Evolutionary conservation across 2,888 invertebrate genomes (phyloP), one percentile per base, ranked within the genome.

Genomic region (Lacanobia wlatinum): DNA sequence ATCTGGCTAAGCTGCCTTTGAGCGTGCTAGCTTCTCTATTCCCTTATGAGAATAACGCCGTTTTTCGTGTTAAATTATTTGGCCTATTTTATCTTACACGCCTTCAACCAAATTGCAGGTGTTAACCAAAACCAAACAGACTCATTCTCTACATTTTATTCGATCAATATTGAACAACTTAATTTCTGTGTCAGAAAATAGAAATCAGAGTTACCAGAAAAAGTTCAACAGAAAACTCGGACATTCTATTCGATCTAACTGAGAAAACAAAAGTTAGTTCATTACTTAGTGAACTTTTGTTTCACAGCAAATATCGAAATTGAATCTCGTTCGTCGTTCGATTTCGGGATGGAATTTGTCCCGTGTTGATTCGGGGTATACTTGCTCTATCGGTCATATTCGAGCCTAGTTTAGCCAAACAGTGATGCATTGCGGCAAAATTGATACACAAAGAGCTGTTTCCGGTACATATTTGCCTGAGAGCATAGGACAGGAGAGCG

Each of bases 281-380:
- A 82, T 82, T 82, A 82, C 79, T 81, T 69, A 73, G 62, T 63
- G 58, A 69, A 65, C 70, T 74, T 82, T 78, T 67, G 70, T 67
- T 56, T 79, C 43, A 50, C 46, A 40, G 68, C 70, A 80, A 75
- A 82, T 69, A 82, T 73, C 63, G 59, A 52, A 82, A 78, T 82
- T 63, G 73, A 80, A 73, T 78, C 66, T 63, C 12, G 38, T 23
- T 56, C 16, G 59, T 46, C 28, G 62, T 66, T 69, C 59, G 48
- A 78, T 67, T 73, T 78, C 50, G 58, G 28, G 48, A 82, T 70
- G 38, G 53, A 73, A 60, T 67, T 66, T 63, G 62, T 72, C 46
- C 71, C 60, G n/a, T 53, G 66, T 64, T 67, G 63, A 81, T 76
- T 66, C 40, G 66, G 59, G 64, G 50, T 53, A 74, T 53, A 40